Evolutionary conservation across 2,888 invertebrate genomes (phyloP).

Genomic region (Caenorhabditis imperialis): DNA sequence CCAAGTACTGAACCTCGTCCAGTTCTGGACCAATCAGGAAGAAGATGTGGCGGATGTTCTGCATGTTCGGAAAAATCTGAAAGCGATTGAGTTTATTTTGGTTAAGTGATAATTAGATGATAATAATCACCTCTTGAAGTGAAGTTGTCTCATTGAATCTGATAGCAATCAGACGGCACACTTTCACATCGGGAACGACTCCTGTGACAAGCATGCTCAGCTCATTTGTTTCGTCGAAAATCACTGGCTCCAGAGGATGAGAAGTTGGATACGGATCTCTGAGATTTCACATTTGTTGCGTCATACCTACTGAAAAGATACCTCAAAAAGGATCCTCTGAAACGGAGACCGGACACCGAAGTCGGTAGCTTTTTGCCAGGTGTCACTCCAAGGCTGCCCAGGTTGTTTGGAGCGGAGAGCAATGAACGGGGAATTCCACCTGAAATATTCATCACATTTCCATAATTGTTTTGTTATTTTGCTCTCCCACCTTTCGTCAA

Average conservation of each 20-base stretch:
- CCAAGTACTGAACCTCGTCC: slow-evolving; percentile 15
- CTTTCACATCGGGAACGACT: slow-evolving; percentile 6
- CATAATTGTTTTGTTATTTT: too few relatives aligned
- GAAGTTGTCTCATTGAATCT: slow-evolving; percentile 7
- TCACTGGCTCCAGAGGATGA: slow-evolving; percentile 13
- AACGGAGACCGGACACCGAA: slow-evolving; percentile 5
- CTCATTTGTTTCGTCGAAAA: slow-evolving; percentile 19
- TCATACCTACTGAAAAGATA: background rate
- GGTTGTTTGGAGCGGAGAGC: slow-evolving; percentile 33
- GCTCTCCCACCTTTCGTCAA: background rate
- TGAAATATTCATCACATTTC: slow-evolving; percentile 12
- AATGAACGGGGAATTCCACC: slow-evolving; percentile 17
- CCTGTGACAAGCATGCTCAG: slow-evolving; percentile 28
- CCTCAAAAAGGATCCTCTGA: slow-evolving; percentile 6
- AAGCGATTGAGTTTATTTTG: background rate
- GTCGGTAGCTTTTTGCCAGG: slow-evolving; percentile 10
- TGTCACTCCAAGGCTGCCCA: slow-evolving; percentile 2
- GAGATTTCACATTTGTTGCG: too few relatives aligned
- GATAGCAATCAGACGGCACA: slow-evolving; percentile 32
- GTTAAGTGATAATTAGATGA: background rate
- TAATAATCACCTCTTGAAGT: slow-evolving; percentile 5
- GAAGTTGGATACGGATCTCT: background rate
- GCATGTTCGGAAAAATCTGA: slow-evolving; percentile 16
- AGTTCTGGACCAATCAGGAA: slow-evolving; percentile 36
- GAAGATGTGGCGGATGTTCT: slow-evolving; percentile 20